Evolutionary conservation across 2,113 vertebrate species (phyloP), one percentile per base, ranked within the genome.

Genomic region (Garra rufa): DNA sequence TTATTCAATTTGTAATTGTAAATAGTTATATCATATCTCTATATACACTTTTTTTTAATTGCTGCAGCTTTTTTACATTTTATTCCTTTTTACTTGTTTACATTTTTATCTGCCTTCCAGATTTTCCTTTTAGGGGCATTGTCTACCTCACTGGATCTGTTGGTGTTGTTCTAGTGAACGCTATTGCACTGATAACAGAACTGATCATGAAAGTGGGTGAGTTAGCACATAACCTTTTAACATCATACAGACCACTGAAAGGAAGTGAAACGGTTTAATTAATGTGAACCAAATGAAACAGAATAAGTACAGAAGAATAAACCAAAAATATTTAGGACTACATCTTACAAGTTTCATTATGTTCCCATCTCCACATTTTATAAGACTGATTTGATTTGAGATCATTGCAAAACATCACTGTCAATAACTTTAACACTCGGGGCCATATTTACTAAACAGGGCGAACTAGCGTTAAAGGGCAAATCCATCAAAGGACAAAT

Each of bases 131-230:
- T 76, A 55, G 28, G 13, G 4, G 0, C 1, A 6, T 13, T 55
- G 74, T 76, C 63, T 2, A 43, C 30, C 5, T 81, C 10, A 17
- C 43, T 6, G 77, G 84, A 19, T 19, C 77, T 19, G 84, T 50
- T 10, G 43, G 9, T 71, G 59, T 81, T 30, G 14, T 50, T 24
- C 11, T 74, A 50, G 69, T 85, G 30, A 80, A 81, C 14, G 46
- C 44, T n/a, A 9, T 52, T 81, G 67, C 69, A 1, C 34, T 81
- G 71, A n/a, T 73, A 26, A 3, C 61, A 14, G 77, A 85, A 61
- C 76, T 85, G 69, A 75, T 85, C n/a, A 26, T 65, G 7, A 81
- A 63, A 61, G 19, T 65, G 13, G 6, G 84, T 85, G n/a, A 85
- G 84, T 52, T 52, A 21, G 11, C 9, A 61, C 67, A 1, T 4